Base-by-base conservation (phyloP, 2,797 vertebrate species). In the Pelochelys cantorii region DNA sequence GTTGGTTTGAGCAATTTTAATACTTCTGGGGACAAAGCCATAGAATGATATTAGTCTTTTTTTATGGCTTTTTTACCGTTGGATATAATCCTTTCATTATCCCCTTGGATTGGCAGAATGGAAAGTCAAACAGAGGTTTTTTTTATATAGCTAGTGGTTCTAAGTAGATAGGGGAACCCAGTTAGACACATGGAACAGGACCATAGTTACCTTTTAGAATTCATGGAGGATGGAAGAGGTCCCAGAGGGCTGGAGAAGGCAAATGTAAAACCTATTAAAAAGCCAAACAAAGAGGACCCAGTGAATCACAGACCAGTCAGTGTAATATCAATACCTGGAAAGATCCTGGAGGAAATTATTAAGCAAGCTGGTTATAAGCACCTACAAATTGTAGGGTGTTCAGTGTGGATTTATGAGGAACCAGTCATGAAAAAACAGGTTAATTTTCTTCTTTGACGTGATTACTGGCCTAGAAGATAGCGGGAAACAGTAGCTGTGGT, bases 121-220 rank as follows among this genome's bases (percentile, higher is more conserved):
- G 80, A 81, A 95, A 96, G 92, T 94, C 85, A 93, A 96, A 91
- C 83, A 95, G 68, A 92, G 74, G 85, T 87, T 96, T 95, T 94
- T 93, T 95, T 95, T 96, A 85, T 92, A 11, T 93, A 79, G 90
- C 91, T 90, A 95, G 95, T 92, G 84, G 87, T 57, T 87, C 88
- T 86, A 94, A 97, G 91, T 89, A 92, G 60, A 27, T 68, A 85
- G 82, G 14, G 29, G 60, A 65, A n/a, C 29, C 60, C 14, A n/a
- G 31, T 17, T 89, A 89, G 84, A 94, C 86, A 90, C 86, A 86
- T 88, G 56, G 82, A 95, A 74, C 83, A 91, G 65, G 74, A 88
- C 81, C 0, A 0, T 87, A 8, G n/a, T n/a, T 65, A n/a, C 15
- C 62, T 65, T 65, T 65, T 17, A 18, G 31, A 65, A 65, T n/a